Evolutionary conservation across 2,113 vertebrate genomes (phyloP).

Genomic region (Leptodactylus fuscus): DNA sequence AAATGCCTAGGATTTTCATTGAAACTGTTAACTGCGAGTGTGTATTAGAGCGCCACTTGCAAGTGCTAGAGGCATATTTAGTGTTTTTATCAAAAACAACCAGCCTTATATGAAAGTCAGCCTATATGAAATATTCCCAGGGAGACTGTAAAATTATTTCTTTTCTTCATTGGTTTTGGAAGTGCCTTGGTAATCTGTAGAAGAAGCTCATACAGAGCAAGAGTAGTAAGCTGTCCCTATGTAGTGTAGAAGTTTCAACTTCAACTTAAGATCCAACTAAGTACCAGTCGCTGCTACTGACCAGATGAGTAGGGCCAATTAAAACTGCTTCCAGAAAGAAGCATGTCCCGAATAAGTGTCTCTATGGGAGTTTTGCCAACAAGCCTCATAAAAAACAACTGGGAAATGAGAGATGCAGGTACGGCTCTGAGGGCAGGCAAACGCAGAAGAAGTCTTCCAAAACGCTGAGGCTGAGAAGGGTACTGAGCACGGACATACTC

Average conservation of each 20-base stretch:
- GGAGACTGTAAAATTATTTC: background rate
- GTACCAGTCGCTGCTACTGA: slow-evolving; percentile 72
- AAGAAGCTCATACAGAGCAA: background rate
- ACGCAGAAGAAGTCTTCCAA: slow-evolving; percentile 88
- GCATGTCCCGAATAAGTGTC: slow-evolving; percentile 96
- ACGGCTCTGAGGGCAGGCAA: slow-evolving; percentile 90
- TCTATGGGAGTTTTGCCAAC: slow-evolving; percentile 96
- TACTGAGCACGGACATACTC: slow-evolving; percentile 92
- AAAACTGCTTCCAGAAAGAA: slow-evolving; percentile 93
- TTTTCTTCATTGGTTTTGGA: slow-evolving; percentile 16
- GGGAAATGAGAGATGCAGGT: slow-evolving; percentile 91
- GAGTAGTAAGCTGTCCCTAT: background rate
- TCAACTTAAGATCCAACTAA: accelerated
- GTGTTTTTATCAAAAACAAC: slow-evolving; percentile 11
- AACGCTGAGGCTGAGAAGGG: slow-evolving; percentile 90
- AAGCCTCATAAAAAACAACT: slow-evolving; percentile 96
- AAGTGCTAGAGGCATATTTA: slow-evolving; percentile 1
- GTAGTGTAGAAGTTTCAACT: background rate
- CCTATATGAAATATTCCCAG: background rate
- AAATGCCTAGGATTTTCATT: background rate
- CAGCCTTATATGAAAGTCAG: background rate
- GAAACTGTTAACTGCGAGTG: background rate
- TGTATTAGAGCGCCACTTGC: background rate
- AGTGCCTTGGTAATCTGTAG: slow-evolving; percentile 46
- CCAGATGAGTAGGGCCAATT: slow-evolving; percentile 92